Evolutionary conservation across 1,140 invertebrate species (phyloP), one percentile per base, ranked within the genome.

Genomic region (Macrostomum lignano): DNA sequence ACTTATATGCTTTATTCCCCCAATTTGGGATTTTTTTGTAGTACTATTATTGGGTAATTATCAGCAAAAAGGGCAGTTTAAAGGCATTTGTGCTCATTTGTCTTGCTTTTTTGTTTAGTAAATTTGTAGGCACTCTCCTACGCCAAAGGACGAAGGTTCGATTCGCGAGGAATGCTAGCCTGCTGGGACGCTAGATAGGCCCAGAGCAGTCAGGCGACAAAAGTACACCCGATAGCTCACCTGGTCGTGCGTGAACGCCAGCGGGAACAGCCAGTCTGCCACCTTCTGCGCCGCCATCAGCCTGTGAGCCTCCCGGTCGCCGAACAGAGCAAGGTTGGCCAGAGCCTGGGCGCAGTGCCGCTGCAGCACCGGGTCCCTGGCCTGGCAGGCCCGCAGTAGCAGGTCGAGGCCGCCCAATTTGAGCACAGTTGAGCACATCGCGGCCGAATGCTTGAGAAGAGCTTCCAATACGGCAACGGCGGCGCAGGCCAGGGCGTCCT

Each of bases 231-330:
- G 35, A 5, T 46, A n/a, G n/a, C n/a, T 82, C 38, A 82, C 81
- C 42, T 94, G 82, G 46, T 96, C 88, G 38, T 70, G 70, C 47
- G 86, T 78, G 48, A 93, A 93, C 5, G 86, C 91, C 31, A 96
- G 49, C 1, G 88, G 82, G 52, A 94, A 96, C 25, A 96, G 55
- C 91, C 91, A 98, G 65, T 88, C 75, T 0, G 82, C 82, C 1
- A 88, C 59, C 36, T 61, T 63, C 33, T 74, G 62, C 44, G 79
- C 74, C 36, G 93, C 88, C 82, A 96, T 94, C 0, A 74, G 73
- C 58, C 91, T 77, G 52, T 96, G 88, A 47, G 88, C 91, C 46
- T 94, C 86, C 0, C 73, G 69, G 1, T 84, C 82, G 40, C 86
- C 84, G 47, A 93, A 96, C 0, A 98, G 60, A 7, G 84, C 82